Base-by-base conservation (phyloP, 1,140 invertebrate genomes). In the silkworm (Bombyx mori) region DNA sequence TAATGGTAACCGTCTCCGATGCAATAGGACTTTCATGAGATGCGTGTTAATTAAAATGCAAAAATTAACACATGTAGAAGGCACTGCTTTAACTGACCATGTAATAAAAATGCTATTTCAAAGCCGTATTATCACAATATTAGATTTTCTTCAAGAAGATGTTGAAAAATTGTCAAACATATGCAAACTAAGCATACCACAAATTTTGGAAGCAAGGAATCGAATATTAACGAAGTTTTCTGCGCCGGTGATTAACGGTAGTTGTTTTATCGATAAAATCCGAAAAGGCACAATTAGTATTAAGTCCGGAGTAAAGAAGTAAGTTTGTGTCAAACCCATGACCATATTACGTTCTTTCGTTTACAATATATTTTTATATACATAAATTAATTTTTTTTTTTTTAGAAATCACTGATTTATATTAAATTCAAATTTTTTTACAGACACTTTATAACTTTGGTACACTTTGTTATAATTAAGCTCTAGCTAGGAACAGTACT, bases 61-160 rank as follows among this genome's bases (percentile, higher is more conserved):
- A 54, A 79, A 74, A 68, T 73, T 91, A 71, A 77, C 69, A 60
- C 56, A 64, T 0, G 54, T 74, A 55, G 65, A 83, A 43, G 82
- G 89, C 72, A 56, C 68, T 43, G 68, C 77, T 63, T 72, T 93
- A 12, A 86, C 77, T 6, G 73, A 89, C 55, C 61, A 62, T 50
- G 59, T 89, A 10, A 46, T 92, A n/a, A 78, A 86, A 60, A 73
- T 72, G 57, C 84, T 93, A 42, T 64, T 79, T 48, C 75, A 74
- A 26, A 89, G 89, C 68, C 86, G 89, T 48, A 89, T 93, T 55
- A 79, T 60, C 60, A 91, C 90, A 42, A 75, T 91, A 12, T 61
- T 89, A 46, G 90, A 93, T 70, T 92, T 93, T 77, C 71, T 92
- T 46, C 61, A 86, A 62, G 84, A 90, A 62, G 88, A 91, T 61